Conservation (phyloP, 1,140 invertebrate genomes). For the Hormaphis cornu region DNA sequence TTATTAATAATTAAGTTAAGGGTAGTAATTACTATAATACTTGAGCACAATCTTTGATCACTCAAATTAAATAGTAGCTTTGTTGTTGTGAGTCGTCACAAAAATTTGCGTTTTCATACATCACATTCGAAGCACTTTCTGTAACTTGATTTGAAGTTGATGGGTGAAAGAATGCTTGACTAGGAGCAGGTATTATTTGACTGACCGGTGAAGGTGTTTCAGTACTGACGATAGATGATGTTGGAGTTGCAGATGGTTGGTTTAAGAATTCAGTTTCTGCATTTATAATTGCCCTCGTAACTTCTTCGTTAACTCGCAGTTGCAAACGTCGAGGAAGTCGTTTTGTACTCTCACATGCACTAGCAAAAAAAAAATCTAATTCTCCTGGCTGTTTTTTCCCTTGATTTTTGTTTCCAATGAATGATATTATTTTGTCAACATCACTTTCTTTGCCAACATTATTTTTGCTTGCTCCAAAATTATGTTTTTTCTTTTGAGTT, state of each 20-base stretch:
- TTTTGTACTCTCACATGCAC: neutral
- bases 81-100: neutral
- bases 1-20: neutral
- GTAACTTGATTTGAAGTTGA: neutral
- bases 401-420: too few relatives aligned
- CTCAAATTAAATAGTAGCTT: neutral
- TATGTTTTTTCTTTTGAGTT: too few relatives aligned
- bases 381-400: too few relatives aligned
- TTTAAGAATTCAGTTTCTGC: neutral
- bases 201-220: neutral
- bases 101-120: neutral
- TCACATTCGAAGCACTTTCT: neutral
- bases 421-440: too few relatives aligned
- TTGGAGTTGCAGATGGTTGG: neutral
- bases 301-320: neutral
- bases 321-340: conserved; percentile 2
- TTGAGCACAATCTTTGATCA: neutral
- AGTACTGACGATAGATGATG: conserved; percentile 4
- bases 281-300: neutral
- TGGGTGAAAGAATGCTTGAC: neutral
- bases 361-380: neutral
- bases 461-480: too few relatives aligned
- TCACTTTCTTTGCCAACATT: too few relatives aligned
- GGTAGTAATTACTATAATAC: neutral
- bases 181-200: conserved; percentile 2